Evolutionary conservation across 1,140 invertebrate genomes (phyloP), one percentile per base, ranked within the genome.

Genomic region (Probaryconus sp.): DNA sequence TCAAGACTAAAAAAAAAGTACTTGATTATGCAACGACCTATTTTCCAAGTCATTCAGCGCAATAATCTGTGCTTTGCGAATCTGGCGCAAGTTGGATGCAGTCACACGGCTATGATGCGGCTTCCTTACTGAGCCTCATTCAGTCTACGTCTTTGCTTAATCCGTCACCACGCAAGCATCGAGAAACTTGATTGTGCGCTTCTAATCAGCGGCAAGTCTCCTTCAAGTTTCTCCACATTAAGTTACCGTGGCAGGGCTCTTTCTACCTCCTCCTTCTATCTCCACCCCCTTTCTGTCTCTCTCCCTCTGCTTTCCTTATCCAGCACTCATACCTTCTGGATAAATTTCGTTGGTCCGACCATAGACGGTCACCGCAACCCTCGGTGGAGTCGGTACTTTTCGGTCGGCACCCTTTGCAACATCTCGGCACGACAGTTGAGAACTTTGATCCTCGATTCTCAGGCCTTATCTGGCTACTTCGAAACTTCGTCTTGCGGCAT

Each of bases 171-270:
- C 75, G 77, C 77, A 77, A 72, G 78, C 76, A 76, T 72, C 69
- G 77, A 77, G 81, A 80, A 84, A 82, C 81, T 83, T 81, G 81
- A 76, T 72, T 78, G 79, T 80, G 79, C 77, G 83, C 80, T 83
- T 85, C 83, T 86, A 85, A 86, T 86, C 85, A 85, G 79, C 72
- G 78, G 69, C 78, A 80, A 81, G 69, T 72, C 80, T 71, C 75
- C 76, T 63, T 78, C 81, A 83, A 85, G 79, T 83, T 81, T 75
- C 78, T 80, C 72, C 51, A 73, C 79, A 69, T 78, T 63, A 73
- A 78, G 81, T 85, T 80, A 79, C 76, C 40, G 50, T 65, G 40
- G 48, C 53, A 38, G 10, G 30, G 38, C 55, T 30, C 48, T 37
- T 51, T n/a, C n/a, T n/a, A n/a, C 48, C 38, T n/a, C 33, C 24